These are phyloP conservation scores for Drosophila atripex DNA, from an alignment of 2,888 invertebrate species.

Conservation along the genomic window DNA sequence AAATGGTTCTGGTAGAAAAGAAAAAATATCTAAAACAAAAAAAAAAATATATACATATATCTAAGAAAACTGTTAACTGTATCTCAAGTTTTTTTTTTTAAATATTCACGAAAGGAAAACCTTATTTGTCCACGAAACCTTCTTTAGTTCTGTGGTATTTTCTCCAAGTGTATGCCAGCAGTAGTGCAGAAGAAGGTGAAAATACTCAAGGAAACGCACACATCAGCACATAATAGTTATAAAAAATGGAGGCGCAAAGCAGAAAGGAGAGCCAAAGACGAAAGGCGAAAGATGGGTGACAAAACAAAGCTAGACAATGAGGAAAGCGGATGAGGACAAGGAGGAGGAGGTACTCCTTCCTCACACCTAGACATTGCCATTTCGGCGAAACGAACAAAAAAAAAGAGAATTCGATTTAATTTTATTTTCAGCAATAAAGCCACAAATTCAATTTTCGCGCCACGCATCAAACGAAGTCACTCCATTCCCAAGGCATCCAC, in stretches of 20 bases:
- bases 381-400: constrained; percentile 21
- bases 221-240: constrained; percentile 74
- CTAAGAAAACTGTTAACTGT: no score
- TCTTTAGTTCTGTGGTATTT: not conserved
- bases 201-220: constrained; percentile 56
- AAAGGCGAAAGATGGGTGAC: constrained; percentile 15
- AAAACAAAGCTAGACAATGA: constrained; percentile 40
- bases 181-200: not conserved
- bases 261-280: constrained; percentile 33
- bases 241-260: constrained; percentile 52
- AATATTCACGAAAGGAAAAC: no score
- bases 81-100: no score
- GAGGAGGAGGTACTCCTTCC: not conserved
- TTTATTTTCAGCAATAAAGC: constrained; percentile 81
- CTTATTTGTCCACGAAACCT: no score
- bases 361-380: constrained; percentile 3
- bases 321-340: not conserved
- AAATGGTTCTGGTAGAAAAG: no score
- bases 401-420: constrained; percentile 77
- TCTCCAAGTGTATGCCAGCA: not conserved
- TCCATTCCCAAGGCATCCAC: constrained; percentile 1
- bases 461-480: constrained; percentile 57
- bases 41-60: no score
- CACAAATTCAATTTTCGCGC: constrained; percentile 80
- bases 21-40: no score